Evolutionary conservation across 2,888 invertebrate genomes (phyloP).

Genomic region (Drosophila limbata): DNA sequence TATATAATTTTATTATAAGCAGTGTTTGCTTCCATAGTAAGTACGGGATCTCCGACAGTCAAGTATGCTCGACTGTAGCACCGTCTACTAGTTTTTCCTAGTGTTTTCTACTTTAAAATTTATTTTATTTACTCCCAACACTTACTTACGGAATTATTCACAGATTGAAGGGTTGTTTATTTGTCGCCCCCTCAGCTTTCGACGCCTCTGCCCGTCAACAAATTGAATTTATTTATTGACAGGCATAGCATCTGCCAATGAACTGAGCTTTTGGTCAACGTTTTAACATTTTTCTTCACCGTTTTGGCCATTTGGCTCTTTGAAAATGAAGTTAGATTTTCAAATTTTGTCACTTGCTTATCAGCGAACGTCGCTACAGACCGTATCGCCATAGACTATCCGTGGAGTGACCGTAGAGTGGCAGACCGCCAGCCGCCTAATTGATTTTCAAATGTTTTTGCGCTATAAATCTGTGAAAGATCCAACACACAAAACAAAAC

Average conservation of each 20-base stretch:
- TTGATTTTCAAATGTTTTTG: constrained; percentile 74
- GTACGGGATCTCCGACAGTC: too few species aligned
- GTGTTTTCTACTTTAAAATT: neutral
- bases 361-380: constrained; percentile 38
- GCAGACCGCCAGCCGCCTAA: constrained; percentile 60
- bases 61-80: too few species aligned
- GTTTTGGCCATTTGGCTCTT: constrained; percentile 21
- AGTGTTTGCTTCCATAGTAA: too few species aligned
- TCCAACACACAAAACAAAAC: constrained; percentile 18
- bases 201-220: constrained; percentile 29
- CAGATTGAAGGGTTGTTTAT: neutral
- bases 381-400: constrained; percentile 22
- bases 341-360: constrained; percentile 74
- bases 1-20: too few species aligned
- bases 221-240: constrained; percentile 62
- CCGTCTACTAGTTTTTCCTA: too few species aligned
- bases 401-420: constrained; percentile 23
- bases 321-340: constrained; percentile 40
- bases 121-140: neutral
- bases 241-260: constrained; percentile 44
- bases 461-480: constrained; percentile 69
- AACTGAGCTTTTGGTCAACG: constrained; percentile 49
- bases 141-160: neutral
- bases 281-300: constrained; percentile 44
- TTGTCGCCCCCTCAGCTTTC: neutral